Evolutionary conservation across 1,140 invertebrate species (phyloP), one percentile per base, ranked within the genome.

Genomic region (Antheraea pernyi): DNA sequence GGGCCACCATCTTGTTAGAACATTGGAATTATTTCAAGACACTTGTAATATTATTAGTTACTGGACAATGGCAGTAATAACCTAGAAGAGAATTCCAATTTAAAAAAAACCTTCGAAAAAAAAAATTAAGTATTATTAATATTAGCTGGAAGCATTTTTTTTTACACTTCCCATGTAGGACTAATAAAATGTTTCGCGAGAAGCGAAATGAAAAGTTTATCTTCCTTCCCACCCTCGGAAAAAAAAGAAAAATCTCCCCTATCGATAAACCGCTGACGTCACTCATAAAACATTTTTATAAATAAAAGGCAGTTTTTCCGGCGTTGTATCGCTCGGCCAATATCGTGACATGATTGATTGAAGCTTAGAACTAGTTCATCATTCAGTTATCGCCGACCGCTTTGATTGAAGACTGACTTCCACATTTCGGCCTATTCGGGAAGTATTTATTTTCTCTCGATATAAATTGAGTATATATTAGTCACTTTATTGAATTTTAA

Each of bases 311-410:
- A n/a, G 11, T 63, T 63, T 63, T 63, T 36, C 30, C 30, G n/a
- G 8, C 61, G 30, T 63, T 63, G n/a, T 37, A 63, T 63, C 61
- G 61, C 19, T 22, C 19, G 59, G 61, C 30, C 61, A 37, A 37
- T 63, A 63, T 63, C 61, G 61, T 8, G 19, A 63, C 61, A 63
- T 63, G 61, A 63, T 63, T 63, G 19, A 63, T 63, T 37, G 61
- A 63, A 37, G 19, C 30, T 19, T 37, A 63, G 22, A 63, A 63
- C 61, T 63, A 36, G 59, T 60, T 36, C 61, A 63, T 63, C 61
- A 63, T 37, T 63, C 61, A 63, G 22, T 37, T 36, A 63, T 63
- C 61, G 61, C 61, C 37, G 61, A 37, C 61, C 19, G 46, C 46
- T 53, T 53, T 53, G 46, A 53, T 53, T 53, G 46, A 53, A 53